A percentile compares a stretch with the other conserved stretches of the same genome.
Conservation (phyloP, 2,888 invertebrate species). For the Crepidodera aurea region DNA sequence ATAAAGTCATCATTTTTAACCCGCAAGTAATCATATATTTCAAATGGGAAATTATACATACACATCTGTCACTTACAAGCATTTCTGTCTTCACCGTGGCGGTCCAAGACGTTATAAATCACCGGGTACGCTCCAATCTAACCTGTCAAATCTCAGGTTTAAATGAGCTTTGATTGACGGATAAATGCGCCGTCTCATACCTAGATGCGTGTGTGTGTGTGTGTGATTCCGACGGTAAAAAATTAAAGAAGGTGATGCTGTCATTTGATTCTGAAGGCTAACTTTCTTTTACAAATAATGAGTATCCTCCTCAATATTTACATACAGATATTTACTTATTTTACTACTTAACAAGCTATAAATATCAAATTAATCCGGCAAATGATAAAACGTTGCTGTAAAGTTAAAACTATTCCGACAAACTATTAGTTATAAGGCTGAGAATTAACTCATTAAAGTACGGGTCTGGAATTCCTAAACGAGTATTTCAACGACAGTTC, state of each 20-base stretch:
- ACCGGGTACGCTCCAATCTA: conserved; percentile 58
- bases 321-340: too few species aligned
- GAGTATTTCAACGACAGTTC: too few species aligned
- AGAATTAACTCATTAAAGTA: too few species aligned
- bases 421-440: too few species aligned
- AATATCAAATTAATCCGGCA: too few species aligned
- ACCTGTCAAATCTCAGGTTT: conserved; percentile 58
- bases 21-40: conserved; percentile 56
- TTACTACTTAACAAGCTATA: too few species aligned
- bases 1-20: conserved; percentile 60
- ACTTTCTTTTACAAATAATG: not conserved
- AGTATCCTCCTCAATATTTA: not conserved
- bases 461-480: too few species aligned
- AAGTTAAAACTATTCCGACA: too few species aligned
- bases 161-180: conserved; percentile 62
- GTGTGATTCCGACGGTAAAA: not conserved
- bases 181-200: conserved; percentile 56
- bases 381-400: too few species aligned
- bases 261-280: conserved; percentile 6
- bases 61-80: conserved; percentile 59
- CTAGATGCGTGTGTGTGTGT: conserved; percentile 21
- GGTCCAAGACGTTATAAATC: conserved; percentile 55
- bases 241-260: conserved; percentile 10
- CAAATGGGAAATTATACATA: conserved; percentile 57
- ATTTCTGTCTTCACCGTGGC: conserved; percentile 57